These are phyloP conservation scores for Apus apus DNA, from an alignment of 2,113 vertebrate species.

Conservation along the genomic window DNA sequence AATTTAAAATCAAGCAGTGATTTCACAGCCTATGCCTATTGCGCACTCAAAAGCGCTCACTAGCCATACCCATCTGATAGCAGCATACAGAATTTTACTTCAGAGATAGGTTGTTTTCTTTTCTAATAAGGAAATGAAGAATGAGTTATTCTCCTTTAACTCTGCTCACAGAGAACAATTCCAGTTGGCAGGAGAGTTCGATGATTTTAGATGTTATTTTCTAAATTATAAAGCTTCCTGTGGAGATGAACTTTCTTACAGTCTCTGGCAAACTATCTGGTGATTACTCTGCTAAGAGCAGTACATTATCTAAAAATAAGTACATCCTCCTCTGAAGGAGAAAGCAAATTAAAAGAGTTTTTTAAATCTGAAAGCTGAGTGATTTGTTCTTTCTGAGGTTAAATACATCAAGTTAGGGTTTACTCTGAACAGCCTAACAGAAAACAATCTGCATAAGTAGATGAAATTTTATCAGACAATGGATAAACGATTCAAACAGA, in stretches of 20 bases:
- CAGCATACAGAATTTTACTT: background rate
- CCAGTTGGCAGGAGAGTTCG: background rate
- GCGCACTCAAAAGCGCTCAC: background rate
- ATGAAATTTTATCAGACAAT: constrained; percentile 29
- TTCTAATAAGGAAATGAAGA: constrained; percentile 2
- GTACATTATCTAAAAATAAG: constrained; percentile 17
- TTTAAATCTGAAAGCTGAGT: constrained; percentile 5
- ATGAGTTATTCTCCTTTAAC: background rate
- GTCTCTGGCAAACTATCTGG: background rate
- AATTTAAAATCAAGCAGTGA: background rate
- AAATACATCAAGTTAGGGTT: constrained; percentile 12
- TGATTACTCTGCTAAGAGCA: constrained; percentile 25
- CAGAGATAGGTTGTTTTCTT: background rate
- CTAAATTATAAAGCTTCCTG: constrained; percentile 10
- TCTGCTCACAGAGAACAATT: background rate
- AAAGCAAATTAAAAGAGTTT: background rate
- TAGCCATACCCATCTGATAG: background rate
- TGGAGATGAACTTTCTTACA: constrained; percentile 2
- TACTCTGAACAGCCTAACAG: background rate
- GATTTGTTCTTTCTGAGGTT: background rate
- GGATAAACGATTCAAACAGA: constrained; percentile 18
- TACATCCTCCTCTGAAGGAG: background rate
- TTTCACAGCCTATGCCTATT: background rate
- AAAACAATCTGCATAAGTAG: constrained; percentile 34
- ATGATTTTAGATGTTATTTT: constrained; percentile 24